These are phyloP conservation scores for Perithous albicinctus DNA, from an alignment of 2,888 invertebrate genomes.

Conservation along the genomic window DNA sequence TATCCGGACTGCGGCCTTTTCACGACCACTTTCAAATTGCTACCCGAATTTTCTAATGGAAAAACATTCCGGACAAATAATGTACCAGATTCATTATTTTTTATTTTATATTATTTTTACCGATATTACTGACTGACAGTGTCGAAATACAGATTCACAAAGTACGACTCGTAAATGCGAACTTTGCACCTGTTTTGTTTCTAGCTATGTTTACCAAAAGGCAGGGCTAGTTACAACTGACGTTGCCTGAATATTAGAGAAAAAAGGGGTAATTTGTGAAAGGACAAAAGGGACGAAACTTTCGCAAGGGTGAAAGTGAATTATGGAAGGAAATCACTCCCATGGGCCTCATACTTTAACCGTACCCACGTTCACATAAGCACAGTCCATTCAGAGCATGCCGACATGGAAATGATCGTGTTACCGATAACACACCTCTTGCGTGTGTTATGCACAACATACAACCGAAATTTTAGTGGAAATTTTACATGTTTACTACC, in stretches of 20 bases:
- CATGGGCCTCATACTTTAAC: conserved; percentile 63
- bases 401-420: conserved; percentile 27
- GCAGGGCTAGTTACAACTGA: too few species aligned
- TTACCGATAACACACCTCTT: conserved; percentile 31
- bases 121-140: too few species aligned
- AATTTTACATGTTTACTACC: neutral
- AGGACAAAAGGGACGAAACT: neutral
- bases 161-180: too few species aligned
- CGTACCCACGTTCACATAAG: conserved; percentile 24
- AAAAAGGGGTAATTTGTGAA: conserved; percentile 36
- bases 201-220: too few species aligned
- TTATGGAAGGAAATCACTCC: conserved; percentile 77
- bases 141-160: too few species aligned
- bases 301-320: conserved; percentile 69
- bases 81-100: too few species aligned
- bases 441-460: conserved; percentile 10
- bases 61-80: too few species aligned
- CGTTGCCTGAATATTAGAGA: neutral
- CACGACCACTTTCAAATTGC: too few species aligned
- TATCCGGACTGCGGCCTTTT: too few species aligned
- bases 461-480: neutral
- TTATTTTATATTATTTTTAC: too few species aligned
- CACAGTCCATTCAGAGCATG: conserved; percentile 71
- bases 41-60: too few species aligned
- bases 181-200: too few species aligned